These are phyloP conservation scores for Lethrus apterus DNA, from an alignment of 1,140 invertebrate genomes.

Conservation along the genomic window DNA sequence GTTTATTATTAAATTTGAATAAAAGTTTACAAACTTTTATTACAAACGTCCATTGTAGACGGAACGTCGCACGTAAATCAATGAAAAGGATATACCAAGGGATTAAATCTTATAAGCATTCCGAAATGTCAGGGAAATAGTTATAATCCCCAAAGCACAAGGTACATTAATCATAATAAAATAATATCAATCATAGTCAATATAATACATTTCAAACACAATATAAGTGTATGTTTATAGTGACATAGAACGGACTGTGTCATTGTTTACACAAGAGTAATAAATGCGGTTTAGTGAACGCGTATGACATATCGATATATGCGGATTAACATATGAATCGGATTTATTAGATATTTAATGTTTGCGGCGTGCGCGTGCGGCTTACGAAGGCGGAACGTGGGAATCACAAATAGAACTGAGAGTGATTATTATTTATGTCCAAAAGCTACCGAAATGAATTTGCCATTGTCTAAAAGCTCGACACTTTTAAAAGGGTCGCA, in stretches of 20 bases:
- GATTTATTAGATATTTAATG: constrained; percentile 41
- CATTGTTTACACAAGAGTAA: constrained; percentile 34
- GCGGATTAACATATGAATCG: constrained; percentile 40
- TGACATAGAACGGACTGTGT: constrained; percentile 14
- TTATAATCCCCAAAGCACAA: constrained; percentile 24
- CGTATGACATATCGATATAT: constrained; percentile 31
- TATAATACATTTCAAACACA: constrained; percentile 28
- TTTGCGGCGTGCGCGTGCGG: constrained; percentile 32
- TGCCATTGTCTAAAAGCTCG: too few species aligned
- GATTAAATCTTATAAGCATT: neutral
- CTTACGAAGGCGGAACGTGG: constrained; percentile 32
- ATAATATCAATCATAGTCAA: constrained; percentile 25
- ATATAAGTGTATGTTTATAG: constrained; percentile 26
- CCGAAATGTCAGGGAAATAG: constrained; percentile 10
- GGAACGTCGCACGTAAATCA: too few species aligned
- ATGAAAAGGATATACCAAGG: too few species aligned
- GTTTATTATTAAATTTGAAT: too few species aligned
- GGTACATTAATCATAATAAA: constrained; percentile 26
- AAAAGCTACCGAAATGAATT: too few species aligned
- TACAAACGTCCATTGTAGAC: too few species aligned
- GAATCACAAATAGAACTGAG: constrained; percentile 38
- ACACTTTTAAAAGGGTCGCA: too few species aligned
- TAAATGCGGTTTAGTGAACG: constrained; percentile 33
- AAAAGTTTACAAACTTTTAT: too few species aligned
- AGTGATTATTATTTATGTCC: constrained; percentile 40